Base-by-base conservation (phyloP, 1,140 invertebrate genomes). In the Brachionus rotundiformis region DNA sequence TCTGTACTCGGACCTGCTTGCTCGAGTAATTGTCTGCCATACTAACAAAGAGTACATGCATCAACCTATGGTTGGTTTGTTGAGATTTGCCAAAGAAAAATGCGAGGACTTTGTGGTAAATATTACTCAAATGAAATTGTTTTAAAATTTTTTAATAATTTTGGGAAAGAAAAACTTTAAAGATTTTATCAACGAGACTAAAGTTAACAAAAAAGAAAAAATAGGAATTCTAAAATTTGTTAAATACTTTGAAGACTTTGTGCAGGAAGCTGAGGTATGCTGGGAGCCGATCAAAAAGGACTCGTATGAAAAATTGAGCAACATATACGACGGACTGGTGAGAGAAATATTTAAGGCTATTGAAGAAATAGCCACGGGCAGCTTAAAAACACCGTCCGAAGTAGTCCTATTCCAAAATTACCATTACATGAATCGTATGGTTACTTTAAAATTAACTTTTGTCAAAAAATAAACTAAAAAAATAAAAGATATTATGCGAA, bases 371-470 rank as follows among this genome's bases (percentile, higher is more conserved):
- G 92, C 94, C 31, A 90, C 90, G 76, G 94, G 96, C 84, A 95
- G 97, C 87, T 91, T 92, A 81, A 96, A 96, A 89, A 98, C 95
- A 25, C 96, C 96, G 13, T 91, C 92, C 68, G 93, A 97, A 90
- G 95, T 98, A 54, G 91, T 98, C 41, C 93, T 94, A 89, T 83
- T 89, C 92, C 94, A 99, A 90, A 99, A 99, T 89, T 98, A 94
- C 87, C 96, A 99, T 90, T 93, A 95, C 86, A 91, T 98, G 84
- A 93, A 94, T 86, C 87, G 89, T 90, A 85, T 88, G 88, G 33
- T 19, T 61, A 16, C 27, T 59, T 59, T 4, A n/a, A 27, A 11
- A 13, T 3, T 47, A 29, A 23, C 4, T 77, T n/a, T 13, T 31
- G 16, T 47, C 10, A 3, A 23, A 47, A 77, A 6, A n/a, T 19